Base-by-base conservation (phyloP, 2,888 invertebrate genomes). In the Diadromus collaris region DNA sequence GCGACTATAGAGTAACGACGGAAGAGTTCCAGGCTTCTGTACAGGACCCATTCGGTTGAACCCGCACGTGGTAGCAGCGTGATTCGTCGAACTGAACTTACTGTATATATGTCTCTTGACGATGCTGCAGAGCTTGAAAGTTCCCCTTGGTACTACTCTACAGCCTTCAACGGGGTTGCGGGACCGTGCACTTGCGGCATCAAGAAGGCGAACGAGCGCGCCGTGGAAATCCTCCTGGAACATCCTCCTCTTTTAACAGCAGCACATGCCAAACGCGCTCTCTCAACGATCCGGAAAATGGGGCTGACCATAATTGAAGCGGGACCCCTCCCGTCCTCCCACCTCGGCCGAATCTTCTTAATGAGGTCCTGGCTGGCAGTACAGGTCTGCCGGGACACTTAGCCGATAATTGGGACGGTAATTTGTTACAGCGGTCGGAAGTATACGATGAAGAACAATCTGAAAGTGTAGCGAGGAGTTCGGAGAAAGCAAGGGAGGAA, bases 231-330 rank as follows among this genome's bases (percentile, higher is more conserved):
- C 34, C 48, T 72, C 13, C n/a, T 13, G 73, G 65, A 34, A 56
- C 71, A 29, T 54, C 44, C 44, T 69, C 38, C 56, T 56, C 58
- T 63, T 44, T 48, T 32, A 58, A 41, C 41, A 65, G 60, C 72
- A 76, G 56, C 48, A 63, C 65, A 73, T 70, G 48, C 79, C 73
- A 61, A 76, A 76, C 74, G 72, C 58, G 74, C 51, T 54, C 41
- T 77, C 63, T 54, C 71, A 79, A 73, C 71, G 76, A 77, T 48
- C 74, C 79, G 68, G 81, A 79, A 79, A 81, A 81, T 81, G 60
- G 76, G 24, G 58, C 60, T 69, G 76, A 68, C 63, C 76, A 64
- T 81, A 81, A 81, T 79, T 81, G 74, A 64, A 76, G 73, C 65
- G 51, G 51, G 69, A 63, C 61, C 63, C 32, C 71, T 41, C 13